Percentiles rank a stretch among this genome's conserved stretches.
These are phyloP conservation scores for Calcarius lapponicus DNA, from an alignment of 2,797 vertebrate genomes.

Conservation along the genomic window DNA sequence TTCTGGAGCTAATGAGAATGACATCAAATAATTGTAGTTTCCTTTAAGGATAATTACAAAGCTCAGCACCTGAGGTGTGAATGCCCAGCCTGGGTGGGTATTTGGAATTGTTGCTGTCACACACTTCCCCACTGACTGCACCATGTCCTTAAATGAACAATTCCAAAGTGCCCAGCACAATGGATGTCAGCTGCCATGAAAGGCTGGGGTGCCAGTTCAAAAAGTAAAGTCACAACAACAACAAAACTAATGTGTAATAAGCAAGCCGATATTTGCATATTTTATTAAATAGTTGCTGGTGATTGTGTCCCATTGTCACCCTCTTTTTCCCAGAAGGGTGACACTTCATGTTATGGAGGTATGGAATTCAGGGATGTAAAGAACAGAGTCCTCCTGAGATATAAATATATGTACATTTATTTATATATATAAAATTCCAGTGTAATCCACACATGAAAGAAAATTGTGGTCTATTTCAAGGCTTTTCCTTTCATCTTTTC, in stretches of 20 bases:
- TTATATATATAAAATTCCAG: background rate
- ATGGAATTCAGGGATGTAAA: background rate
- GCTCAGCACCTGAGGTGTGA: background rate
- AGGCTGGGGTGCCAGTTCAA: background rate
- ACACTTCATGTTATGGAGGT: background rate
- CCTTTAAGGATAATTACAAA: background rate
- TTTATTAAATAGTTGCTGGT: background rate
- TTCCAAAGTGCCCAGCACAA: background rate
- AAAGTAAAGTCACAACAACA: background rate
- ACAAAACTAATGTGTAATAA: background rate
- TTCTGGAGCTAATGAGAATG: background rate
- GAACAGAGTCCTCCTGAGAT: background rate
- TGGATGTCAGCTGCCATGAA: background rate
- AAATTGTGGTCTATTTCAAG: slow-evolving; percentile 48
- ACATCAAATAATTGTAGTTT: background rate
- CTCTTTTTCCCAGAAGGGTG: background rate
- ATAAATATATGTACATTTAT: background rate
- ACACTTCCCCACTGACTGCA: background rate
- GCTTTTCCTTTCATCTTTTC: slow-evolving; percentile 50
- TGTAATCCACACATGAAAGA: slow-evolving; percentile 3
- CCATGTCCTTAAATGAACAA: rapidly evolving
- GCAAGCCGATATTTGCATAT: background rate
- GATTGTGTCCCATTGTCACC: background rate
- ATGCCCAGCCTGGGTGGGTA: background rate
- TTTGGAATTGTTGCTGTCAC: background rate